phyloP scores from a whole-genome alignment of 2,113 vertebrate species.

The Zosterops japonicus region DNA sequence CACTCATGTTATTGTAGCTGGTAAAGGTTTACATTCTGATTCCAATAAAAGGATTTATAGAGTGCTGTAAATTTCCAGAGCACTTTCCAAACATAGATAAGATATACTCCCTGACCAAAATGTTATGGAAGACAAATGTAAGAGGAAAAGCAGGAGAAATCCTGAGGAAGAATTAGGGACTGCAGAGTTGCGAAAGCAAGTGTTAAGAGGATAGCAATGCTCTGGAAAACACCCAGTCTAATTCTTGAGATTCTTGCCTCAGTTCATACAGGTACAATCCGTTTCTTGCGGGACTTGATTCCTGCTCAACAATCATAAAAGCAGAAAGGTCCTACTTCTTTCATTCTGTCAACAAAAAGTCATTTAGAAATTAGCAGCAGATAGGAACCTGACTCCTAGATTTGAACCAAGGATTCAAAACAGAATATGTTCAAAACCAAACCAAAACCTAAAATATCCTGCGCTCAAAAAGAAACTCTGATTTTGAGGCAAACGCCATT shows the following conservation, averaged over 20 bases:
- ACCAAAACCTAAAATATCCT: not conserved
- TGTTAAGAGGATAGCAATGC: not conserved
- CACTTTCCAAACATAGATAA: not conserved
- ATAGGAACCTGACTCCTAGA: not conserved
- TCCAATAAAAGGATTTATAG: constrained; percentile 9
- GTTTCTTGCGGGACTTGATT: not conserved
- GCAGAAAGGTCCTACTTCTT: not conserved
- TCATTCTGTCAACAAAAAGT: not conserved
- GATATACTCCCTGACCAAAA: not conserved
- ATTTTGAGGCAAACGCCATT: not conserved
- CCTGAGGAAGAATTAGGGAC: not conserved
- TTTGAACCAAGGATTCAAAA: not conserved
- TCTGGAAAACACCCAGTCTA: not conserved
- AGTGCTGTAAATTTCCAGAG: not conserved
- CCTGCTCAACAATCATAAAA: not conserved
- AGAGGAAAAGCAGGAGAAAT: not conserved
- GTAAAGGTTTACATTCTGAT: not conserved
- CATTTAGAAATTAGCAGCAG: not conserved
- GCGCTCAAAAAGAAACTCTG: accelerated
- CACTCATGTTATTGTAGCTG: not conserved
- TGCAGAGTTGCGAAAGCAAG: not conserved
- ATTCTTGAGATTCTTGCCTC: not conserved
- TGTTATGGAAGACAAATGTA: not conserved
- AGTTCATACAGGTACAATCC: not conserved
- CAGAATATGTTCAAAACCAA: not conserved